Evolutionary conservation across 53 echinoderm and acorn worm species (phyloP), one percentile per base, ranked within the genome.

Genomic region (Holothuria leucospilota): DNA sequence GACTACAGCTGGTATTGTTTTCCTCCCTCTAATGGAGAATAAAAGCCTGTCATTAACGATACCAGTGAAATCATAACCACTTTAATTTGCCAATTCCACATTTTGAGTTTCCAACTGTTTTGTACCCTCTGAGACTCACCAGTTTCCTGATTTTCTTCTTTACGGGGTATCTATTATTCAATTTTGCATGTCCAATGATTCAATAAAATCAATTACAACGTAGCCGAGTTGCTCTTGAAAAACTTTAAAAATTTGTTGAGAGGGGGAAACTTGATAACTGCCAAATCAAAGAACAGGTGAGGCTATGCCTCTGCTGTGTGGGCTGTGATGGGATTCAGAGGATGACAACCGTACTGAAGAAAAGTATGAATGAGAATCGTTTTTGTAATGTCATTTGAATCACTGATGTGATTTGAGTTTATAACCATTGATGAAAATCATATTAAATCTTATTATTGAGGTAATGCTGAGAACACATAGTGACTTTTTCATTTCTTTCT

Each of bases 81-180:
- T 75, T 75, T 16, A 75, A 75, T 75, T 75, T 75, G 51, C 51
- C 75, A 75, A 75, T 75, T 53, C 75, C 51, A 49, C 51, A 52
- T 27, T 75, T 26, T 49, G n/a, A 49, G 75, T 23, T 24, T 9
- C 75, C 75, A 24, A 52, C 75, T 75, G 75, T 75, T 75, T 56
- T 52, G 41, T 11, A 49, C 25, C 75, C 75, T 75, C 49, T 23
- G 51, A 75, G 75, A 75, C 75, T 26, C 52, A 52, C 49, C 51
- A 25, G 51, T 49, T 26, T 75, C n/a, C 52, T 75, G 75, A 75
- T 75, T 49, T 18, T 75, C 49, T 51, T 75, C 75, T 75, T 75
- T 40, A 75, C 75, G 52, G 75, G 75, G 75, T 75, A 75, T 75
- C 75, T 75, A 75, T 75, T 75, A 75, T 75, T 49, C 75, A 75